These are phyloP conservation scores for Dryadula phaetusa DNA, from an alignment of 2,888 invertebrate genomes.

Conservation along the genomic window DNA sequence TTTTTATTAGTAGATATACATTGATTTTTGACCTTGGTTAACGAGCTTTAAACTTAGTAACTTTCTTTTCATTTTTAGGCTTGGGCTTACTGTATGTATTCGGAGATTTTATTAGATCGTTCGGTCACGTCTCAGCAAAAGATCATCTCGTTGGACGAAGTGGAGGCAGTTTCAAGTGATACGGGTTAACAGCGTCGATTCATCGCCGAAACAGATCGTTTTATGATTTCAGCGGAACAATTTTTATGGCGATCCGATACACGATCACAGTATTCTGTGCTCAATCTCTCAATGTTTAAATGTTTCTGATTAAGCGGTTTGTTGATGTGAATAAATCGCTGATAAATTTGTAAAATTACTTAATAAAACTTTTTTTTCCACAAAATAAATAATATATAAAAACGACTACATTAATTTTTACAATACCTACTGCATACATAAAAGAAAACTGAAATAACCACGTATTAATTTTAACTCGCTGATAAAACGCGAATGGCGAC, in stretches of 20 bases:
- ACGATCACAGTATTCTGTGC: constrained; percentile 42
- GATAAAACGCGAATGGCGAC: constrained; percentile 65
- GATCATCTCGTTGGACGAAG: constrained; percentile 65
- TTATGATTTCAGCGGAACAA: constrained; percentile 68
- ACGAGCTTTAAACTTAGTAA: not conserved
- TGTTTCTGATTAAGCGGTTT: not conserved
- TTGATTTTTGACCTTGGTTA: not conserved
- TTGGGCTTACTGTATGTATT: constrained; percentile 58
- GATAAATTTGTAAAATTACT: not conserved
- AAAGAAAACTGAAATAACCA: constrained; percentile 29
- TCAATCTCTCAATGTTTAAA: constrained; percentile 18
- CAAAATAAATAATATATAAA: not conserved
- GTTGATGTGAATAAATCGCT: not conserved
- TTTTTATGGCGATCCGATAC: constrained; percentile 56
- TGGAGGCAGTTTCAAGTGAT: constrained; percentile 66
- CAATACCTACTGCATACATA: constrained; percentile 10
- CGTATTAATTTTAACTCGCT: constrained; percentile 39
- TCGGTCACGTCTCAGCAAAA: constrained; percentile 75
- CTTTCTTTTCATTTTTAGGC: constrained; percentile 60
- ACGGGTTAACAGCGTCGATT: constrained; percentile 71
- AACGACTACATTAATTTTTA: not conserved
- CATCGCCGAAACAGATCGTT: constrained; percentile 70
- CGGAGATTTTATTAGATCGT: constrained; percentile 73
- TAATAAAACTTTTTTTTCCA: not conserved
- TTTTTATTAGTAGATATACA: not conserved